Base-by-base conservation (phyloP, 2,113 vertebrate genomes). In the Myrmecophaga tridactyla region DNA sequence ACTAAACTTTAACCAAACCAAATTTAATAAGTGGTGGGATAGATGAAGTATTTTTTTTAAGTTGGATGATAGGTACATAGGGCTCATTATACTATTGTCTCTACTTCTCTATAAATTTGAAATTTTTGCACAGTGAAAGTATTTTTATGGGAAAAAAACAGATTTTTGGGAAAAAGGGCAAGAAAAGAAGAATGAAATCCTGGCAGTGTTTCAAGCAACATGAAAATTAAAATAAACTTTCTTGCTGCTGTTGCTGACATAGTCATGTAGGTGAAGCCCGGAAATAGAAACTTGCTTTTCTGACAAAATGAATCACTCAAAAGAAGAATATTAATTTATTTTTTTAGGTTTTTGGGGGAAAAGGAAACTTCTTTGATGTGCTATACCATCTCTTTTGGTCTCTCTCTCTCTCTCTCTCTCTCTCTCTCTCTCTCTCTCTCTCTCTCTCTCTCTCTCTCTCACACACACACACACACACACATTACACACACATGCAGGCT, bases 1-100 rank as follows among this genome's bases (percentile, higher is more conserved):
- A 51, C 82, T 91, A 94, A 90, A 94, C 65, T 94, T 94, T 58
- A 76, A 81, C 53, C 48, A 96, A 81, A 86, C 17, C 21, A 34
- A 94, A 86, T 86, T n/a, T n/a, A n/a, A n/a, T 51, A 94, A 58
- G 34, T 67, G 21, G 27, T 41, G 13, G 27, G 6, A 70, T 82
- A 76, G 25, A 56, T 88, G 46, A 94, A 92, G 27, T 29, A 81
- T 76, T 48, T 90, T 81, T 90, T 90, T 2, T n/a, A 92, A 87
- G 31, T 10, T 88, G 31, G 6, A 78, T 58, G 21, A 75, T 76
- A 14, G 39, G 1, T 76, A 9, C 39, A 72, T 73, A 91, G 58
- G 10, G 25, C 5, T 77, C 31, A 86, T 75, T 75, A 86, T 85
- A 75, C 11, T 41, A 90, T 80, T 63, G 20, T 91, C 20, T 88